phyloP scores from a whole-genome alignment of 2,113 vertebrate genomes.

The Emydura subglobosa region DNA sequence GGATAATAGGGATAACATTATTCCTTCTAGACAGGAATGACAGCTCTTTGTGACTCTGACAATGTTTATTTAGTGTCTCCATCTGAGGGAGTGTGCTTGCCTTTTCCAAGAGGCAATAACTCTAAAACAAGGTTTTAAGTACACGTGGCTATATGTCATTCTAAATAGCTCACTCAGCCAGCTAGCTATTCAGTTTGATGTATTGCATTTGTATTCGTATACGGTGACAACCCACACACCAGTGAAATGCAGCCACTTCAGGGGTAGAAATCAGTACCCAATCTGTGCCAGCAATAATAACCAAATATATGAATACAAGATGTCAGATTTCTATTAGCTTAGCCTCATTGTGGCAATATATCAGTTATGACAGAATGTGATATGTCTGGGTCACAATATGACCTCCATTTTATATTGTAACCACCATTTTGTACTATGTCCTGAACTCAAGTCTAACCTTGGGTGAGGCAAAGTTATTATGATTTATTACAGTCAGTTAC shows the following conservation, averaged over 20 bases:
- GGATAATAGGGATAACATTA: slow-evolving; percentile 22
- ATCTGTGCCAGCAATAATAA: background rate
- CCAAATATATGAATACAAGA: background rate
- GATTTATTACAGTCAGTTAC: background rate
- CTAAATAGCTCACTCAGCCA: background rate
- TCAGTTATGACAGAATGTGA: background rate
- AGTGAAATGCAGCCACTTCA: background rate
- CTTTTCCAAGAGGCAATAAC: background rate
- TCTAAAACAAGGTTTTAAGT: slow-evolving; percentile 40
- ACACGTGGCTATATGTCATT: slow-evolving; percentile 59
- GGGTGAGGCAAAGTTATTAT: background rate
- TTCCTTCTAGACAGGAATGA: slow-evolving; percentile 22
- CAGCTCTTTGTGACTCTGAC: slow-evolving; percentile 26
- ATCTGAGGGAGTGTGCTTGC: slow-evolving; percentile 2
- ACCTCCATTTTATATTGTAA: background rate
- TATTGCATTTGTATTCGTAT: slow-evolving; percentile 17
- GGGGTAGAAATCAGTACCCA: background rate
- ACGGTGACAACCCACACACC: background rate
- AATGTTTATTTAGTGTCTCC: slow-evolving; percentile 54
- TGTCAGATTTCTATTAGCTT: background rate
- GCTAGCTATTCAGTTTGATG: background rate
- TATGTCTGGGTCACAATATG: background rate
- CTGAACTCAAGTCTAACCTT: background rate
- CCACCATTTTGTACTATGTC: background rate
- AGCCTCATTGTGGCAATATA: background rate